Conservation (phyloP, 2,113 vertebrate species). For the Serilophus lunatus region DNA sequence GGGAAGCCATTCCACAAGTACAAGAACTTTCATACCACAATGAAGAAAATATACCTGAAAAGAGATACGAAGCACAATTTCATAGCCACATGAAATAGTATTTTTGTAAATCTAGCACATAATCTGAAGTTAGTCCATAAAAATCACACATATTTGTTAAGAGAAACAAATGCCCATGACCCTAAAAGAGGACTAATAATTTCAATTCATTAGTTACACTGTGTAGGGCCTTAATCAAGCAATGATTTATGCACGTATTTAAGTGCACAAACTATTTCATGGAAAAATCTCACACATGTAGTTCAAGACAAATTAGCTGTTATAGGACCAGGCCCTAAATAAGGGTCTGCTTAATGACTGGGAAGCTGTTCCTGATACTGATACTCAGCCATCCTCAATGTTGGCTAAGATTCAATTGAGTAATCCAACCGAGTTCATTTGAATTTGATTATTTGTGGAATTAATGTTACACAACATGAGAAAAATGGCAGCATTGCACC, state of each 20-base stretch:
- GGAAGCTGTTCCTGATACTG: background rate
- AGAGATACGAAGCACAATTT: background rate
- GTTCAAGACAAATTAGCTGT: background rate
- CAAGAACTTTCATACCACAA: background rate
- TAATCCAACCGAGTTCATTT: background rate
- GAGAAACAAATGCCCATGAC: background rate
- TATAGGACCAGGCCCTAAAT: background rate
- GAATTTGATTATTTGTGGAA: conserved; percentile 18
- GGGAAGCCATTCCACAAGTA: background rate
- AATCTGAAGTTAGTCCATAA: background rate
- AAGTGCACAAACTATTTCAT: background rate
- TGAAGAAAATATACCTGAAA: conserved; percentile 11
- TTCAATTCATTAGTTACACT: background rate
- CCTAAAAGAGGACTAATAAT: background rate
- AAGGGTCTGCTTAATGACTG: background rate
- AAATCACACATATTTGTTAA: background rate
- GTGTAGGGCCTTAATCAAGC: background rate
- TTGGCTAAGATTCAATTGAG: conserved; percentile 32
- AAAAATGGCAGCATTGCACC: conserved; percentile 14
- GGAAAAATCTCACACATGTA: background rate
- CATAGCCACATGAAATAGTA: conserved; percentile 11
- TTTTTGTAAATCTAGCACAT: conserved; percentile 19
- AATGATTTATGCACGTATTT: background rate
- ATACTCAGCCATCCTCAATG: background rate
- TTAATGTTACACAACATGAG: conserved; percentile 3